A percentile compares a stretch with the other conserved stretches of the same genome.
These are phyloP conservation scores for Trichogramma dendrolimi DNA, from an alignment of 2,888 invertebrate genomes.

Conservation along the genomic window DNA sequence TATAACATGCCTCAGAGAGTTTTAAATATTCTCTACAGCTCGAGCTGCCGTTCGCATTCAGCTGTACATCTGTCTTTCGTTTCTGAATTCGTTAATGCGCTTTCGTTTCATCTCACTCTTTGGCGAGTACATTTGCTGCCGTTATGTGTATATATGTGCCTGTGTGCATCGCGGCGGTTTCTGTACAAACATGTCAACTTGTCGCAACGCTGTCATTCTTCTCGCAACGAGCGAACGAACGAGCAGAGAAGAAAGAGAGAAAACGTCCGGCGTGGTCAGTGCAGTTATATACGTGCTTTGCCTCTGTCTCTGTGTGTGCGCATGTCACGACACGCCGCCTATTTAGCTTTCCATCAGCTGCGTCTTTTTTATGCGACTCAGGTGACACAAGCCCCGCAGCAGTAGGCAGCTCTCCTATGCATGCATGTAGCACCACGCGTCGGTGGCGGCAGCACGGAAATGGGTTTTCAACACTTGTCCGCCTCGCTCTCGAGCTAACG, in stretches of 20 bases:
- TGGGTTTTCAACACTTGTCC: conserved; percentile 31
- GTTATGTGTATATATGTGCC: conserved; percentile 37
- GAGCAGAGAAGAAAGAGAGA: conserved; percentile 24
- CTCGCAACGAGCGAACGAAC: conserved; percentile 32
- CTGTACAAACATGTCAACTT: conserved; percentile 48
- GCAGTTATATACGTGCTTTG: conserved; percentile 19
- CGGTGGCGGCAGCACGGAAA: conserved; percentile 28
- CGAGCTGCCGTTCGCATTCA: too few species aligned
- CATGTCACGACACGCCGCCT: conserved; percentile 39
- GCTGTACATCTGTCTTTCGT: too few species aligned
- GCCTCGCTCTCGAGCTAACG: neutral
- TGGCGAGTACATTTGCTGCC: neutral
- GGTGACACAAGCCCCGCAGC: conserved; percentile 30
- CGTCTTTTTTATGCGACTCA: conserved; percentile 41
- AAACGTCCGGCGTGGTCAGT: conserved; percentile 3
- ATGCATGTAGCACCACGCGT: neutral
- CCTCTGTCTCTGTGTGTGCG: conserved; percentile 33
- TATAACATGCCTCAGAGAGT: too few species aligned
- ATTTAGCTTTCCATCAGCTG: conserved; percentile 44
- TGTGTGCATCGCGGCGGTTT: conserved; percentile 41
- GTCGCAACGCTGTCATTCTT: conserved; percentile 44
- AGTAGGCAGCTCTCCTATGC: neutral
- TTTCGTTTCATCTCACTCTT: too few species aligned
- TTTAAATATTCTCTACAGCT: too few species aligned
- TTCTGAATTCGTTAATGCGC: too few species aligned